Percentiles rank a stretch among this genome's conserved stretches.
Evolutionary conservation across 2,113 vertebrate species (phyloP).

Genomic region (Misgurnus mizolepis): DNA sequence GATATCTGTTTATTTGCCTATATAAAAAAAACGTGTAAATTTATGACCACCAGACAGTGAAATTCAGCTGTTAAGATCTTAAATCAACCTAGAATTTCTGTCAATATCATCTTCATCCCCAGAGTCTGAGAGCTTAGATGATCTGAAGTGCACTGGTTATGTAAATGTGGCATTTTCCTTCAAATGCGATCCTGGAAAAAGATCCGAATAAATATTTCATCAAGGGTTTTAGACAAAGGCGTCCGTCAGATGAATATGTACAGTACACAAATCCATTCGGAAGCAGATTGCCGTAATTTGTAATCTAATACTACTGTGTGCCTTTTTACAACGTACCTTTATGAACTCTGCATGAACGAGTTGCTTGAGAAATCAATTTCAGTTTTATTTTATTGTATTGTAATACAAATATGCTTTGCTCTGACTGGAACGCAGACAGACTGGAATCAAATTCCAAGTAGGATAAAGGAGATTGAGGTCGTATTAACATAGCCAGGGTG

Average conservation of each 20-base stretch:
- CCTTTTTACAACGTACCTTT: not conserved
- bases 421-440: not conserved
- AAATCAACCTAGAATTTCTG: not conserved
- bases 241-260: conserved; percentile 19
- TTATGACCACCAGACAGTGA: not conserved
- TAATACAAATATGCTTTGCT: not conserved
- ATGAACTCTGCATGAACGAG: not conserved
- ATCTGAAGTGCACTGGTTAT: conserved; percentile 30
- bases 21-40: not conserved
- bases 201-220: conserved; percentile 36
- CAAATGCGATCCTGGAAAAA: conserved; percentile 9
- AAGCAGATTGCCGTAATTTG: conserved; percentile 2
- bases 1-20: not conserved
- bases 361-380: not conserved
- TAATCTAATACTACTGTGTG: not conserved
- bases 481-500: not conserved
- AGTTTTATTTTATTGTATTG: conserved; percentile 9
- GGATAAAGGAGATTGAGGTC: not conserved
- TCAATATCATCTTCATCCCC: not conserved
- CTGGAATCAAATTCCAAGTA: conserved; percentile 5
- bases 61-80: not conserved
- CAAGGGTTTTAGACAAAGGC: conserved; percentile 4
- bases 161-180: conserved; percentile 38
- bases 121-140: not conserved
- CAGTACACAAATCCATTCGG: conserved; percentile 15